Conservation (phyloP, 2,113 vertebrate genomes). For the Noturus placidus region DNA sequence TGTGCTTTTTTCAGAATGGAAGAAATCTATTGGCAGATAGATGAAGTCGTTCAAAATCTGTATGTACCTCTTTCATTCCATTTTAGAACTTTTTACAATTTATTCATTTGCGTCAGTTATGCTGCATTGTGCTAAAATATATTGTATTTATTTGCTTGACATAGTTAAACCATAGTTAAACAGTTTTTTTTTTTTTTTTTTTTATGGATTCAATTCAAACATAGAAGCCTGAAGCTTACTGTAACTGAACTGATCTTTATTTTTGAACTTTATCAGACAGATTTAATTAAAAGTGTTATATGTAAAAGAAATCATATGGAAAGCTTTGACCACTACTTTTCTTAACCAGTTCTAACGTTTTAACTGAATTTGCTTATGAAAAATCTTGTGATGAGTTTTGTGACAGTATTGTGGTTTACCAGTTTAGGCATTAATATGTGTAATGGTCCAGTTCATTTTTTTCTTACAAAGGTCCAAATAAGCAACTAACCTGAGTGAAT, state of each 20-base stretch:
- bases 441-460: not conserved
- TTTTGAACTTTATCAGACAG: not conserved
- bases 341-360: not conserved
- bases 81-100: not conserved
- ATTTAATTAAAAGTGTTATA: not conserved
- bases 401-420: not conserved
- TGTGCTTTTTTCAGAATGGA: constrained; percentile 22
- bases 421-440: not conserved
- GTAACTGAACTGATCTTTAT: not conserved
- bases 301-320: not conserved
- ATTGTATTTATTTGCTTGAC: not conserved
- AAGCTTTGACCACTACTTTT: not conserved
- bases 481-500: not conserved
- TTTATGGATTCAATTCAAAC: not conserved
- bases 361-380: not conserved
- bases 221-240: not conserved
- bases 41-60: not conserved
- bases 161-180: not conserved
- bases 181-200: no score
- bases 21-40: not conserved
- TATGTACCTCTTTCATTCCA: not conserved
- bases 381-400: not conserved
- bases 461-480: not conserved
- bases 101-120: not conserved
- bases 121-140: not conserved